These are phyloP conservation scores for Noctua fimbriata DNA, from an alignment of 2,888 invertebrate species.

Conservation along the genomic window DNA sequence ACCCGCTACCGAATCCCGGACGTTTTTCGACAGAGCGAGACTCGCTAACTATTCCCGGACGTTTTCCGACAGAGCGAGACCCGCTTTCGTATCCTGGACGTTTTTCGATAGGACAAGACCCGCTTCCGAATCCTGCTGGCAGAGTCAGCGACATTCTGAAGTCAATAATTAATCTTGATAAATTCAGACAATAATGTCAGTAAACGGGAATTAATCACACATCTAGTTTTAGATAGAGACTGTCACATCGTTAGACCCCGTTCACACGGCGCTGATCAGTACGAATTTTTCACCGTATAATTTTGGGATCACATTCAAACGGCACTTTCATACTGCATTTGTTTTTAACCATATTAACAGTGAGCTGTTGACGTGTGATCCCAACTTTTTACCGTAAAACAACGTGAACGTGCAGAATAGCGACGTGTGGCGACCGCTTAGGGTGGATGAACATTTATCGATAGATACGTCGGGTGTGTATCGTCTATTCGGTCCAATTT, in stretches of 20 bases:
- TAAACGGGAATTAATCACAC: background rate
- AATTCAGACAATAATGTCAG: constrained; percentile 7
- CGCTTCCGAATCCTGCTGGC: constrained; percentile 65
- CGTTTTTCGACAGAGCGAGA: background rate
- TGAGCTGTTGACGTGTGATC: background rate
- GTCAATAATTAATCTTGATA: constrained; percentile 56
- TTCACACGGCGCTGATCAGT: background rate
- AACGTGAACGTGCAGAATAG: background rate
- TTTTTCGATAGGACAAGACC: constrained; percentile 6
- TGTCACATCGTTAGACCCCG: background rate
- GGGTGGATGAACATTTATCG: background rate
- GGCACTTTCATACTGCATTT: background rate
- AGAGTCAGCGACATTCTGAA: constrained; percentile 74
- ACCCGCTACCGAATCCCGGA: background rate
- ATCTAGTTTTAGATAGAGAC: background rate
- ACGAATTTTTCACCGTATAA: background rate
- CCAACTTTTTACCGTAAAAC: background rate
- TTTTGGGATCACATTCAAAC: background rate
- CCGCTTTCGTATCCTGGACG: background rate
- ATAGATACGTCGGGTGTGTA: background rate
- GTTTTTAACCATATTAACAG: background rate
- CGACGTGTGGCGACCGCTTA: background rate
- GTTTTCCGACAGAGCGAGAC: background rate
- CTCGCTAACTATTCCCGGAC: background rate
- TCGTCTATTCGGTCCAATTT: background rate